Evolutionary conservation across 2,113 vertebrate species (phyloP).

Genomic region (Atlantisia rogersi): DNA sequence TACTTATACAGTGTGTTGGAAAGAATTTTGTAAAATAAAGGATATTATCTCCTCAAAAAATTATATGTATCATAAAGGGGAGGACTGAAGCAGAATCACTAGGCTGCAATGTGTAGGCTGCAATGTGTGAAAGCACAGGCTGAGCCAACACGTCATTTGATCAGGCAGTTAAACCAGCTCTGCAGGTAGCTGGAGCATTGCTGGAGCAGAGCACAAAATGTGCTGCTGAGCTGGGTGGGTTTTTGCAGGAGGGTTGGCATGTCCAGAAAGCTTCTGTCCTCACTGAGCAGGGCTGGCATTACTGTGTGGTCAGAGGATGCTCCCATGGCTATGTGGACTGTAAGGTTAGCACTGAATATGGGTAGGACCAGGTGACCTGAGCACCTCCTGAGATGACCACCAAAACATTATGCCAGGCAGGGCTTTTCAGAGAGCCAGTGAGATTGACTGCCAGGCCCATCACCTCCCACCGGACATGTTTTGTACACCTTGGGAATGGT

Average conservation of each 20-base stretch:
- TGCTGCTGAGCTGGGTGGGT: neutral
- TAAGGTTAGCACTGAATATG: neutral
- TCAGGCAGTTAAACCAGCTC: neutral
- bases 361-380: neutral
- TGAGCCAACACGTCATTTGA: neutral
- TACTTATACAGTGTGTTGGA: neutral
- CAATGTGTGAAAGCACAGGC: neutral
- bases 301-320: neutral
- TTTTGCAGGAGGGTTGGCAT: neutral
- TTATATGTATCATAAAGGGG: neutral
- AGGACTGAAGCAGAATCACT: neutral
- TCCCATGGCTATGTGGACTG: neutral
- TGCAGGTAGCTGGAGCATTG: neutral
- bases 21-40: neutral
- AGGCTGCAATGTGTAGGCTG: neutral
- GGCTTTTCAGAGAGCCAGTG: neutral
- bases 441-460: neutral
- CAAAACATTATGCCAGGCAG: neutral
- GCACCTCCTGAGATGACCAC: neutral
- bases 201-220: neutral
- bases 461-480: accelerated
- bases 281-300: neutral
- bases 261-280: neutral
- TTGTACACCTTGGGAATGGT: neutral
- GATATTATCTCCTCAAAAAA: neutral